Conservation (phyloP, 2,888 invertebrate species). For the Sphaerophoria rueppellii region DNA sequence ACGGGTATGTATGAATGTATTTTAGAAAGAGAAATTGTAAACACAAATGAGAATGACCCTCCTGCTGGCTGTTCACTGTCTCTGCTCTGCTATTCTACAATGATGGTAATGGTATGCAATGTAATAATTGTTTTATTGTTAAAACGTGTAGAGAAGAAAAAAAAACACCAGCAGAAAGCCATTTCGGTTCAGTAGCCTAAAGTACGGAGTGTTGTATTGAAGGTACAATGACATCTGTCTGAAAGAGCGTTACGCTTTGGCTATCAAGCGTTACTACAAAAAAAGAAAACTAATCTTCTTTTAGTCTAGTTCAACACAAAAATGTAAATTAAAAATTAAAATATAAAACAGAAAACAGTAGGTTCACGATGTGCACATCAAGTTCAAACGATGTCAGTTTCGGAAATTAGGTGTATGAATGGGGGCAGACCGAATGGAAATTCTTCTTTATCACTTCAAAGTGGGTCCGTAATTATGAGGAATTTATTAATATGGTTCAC, state of each 20-base stretch:
- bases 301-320: constrained; percentile 31
- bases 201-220: not conserved
- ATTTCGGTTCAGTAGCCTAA: constrained; percentile 2
- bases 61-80: not conserved
- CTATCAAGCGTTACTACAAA: constrained; percentile 57
- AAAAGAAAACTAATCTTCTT: constrained; percentile 11
- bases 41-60: constrained; percentile 60
- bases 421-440: not conserved
- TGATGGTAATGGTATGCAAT: constrained; percentile 37
- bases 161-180: constrained; percentile 24
- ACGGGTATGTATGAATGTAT: not conserved
- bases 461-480: no score
- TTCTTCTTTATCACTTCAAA: constrained; percentile 2
- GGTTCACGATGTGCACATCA: constrained; percentile 40
- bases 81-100: no score
- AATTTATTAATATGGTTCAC: no score
- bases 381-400: constrained; percentile 52
- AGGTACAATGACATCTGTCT: constrained; percentile 62
- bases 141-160: constrained; percentile 18
- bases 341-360: constrained; percentile 15
- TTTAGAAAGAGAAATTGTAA: constrained; percentile 67
- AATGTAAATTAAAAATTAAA: constrained; percentile 36
- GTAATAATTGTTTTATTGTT: constrained; percentile 38
- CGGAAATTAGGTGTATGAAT: not conserved
- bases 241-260: constrained; percentile 62